Base-by-base conservation (phyloP, 2,113 vertebrate genomes). In the Seriola quinqueradiata region DNA sequence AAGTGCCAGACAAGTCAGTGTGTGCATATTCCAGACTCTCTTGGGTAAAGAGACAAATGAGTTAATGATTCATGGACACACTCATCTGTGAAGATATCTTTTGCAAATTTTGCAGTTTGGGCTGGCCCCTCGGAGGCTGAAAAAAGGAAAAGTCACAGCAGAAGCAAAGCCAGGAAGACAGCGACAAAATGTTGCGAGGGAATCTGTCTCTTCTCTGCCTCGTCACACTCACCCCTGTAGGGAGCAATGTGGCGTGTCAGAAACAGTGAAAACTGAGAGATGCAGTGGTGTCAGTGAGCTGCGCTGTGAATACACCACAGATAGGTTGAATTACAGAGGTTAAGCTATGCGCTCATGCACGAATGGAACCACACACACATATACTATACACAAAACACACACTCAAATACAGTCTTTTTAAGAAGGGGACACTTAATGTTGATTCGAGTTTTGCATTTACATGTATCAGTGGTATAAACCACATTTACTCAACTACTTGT, bases 141-240 rank as follows among this genome's bases (percentile, higher is more conserved):
- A 77, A 78, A 77, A 77, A 78, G 4, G 38, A 82, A 87, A 69
- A 86, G 76, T 80, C 9, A 1, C 8, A 38, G 70, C 70, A 42
- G 78, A 81, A 21, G 57, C 57, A 58, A 75, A 82, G 58, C 48
- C 42, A 77, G 75, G 73, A 71, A 73, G 81, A 79, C 70, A 77
- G 70, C 25, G 28, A 52, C 58, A 78, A 63, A 85, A 70, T 60
- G 50, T 38, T 71, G 60, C 65, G 34, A 34, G 68, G 38, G 70
- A 81, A 70, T 75, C 57, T 59, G 71, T 50, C 77, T 81, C 61
- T 21, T 65, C 55, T 44, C 42, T 40, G 60, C 70, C 79, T 83
- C 9, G 19, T 84, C 79, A 79, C 69, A 66, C 81, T 84, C 66
- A 50, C 36, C 58, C 60, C 36, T 52, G 55, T 65, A 64, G 55